These are phyloP conservation scores for Homarus americanus DNA, from an alignment of 1,140 invertebrate species.

Conservation along the genomic window DNA sequence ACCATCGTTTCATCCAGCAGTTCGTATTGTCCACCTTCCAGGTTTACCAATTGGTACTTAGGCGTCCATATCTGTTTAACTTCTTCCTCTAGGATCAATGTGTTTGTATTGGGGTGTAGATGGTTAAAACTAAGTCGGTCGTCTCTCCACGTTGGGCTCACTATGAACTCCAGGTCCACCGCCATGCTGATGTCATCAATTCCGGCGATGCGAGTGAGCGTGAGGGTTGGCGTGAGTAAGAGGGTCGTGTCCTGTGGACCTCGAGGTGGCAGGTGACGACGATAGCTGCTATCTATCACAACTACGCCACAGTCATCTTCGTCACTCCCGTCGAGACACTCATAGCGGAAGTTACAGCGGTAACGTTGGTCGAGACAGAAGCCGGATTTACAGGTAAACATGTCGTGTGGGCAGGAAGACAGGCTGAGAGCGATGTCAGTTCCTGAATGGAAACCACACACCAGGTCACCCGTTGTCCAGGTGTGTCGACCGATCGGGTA, in stretches of 20 bases:
- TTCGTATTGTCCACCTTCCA: conserved; percentile 33
- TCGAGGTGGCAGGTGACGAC: conserved; percentile 22
- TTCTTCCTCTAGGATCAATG: conserved; percentile 28
- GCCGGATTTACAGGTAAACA: conserved; percentile 41
- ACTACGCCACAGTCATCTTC: conserved; percentile 41
- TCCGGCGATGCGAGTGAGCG: conserved; percentile 8
- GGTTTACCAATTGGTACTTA: conserved; percentile 20
- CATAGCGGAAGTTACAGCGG: conserved; percentile 36
- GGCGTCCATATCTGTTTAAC: conserved; percentile 15
- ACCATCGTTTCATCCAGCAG: conserved; percentile 17
- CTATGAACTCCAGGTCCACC: conserved; percentile 23
- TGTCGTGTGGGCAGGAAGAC: conserved; percentile 5
- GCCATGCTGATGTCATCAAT: conserved; percentile 37
- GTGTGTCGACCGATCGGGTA: conserved; percentile 31
- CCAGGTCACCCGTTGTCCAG: not conserved
- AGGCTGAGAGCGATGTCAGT: conserved; percentile 26
- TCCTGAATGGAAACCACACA: not conserved
- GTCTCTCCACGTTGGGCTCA: conserved; percentile 21
- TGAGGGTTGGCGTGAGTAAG: not conserved
- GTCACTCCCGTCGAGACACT: conserved; percentile 37
- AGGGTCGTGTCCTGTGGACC: conserved; percentile 1
- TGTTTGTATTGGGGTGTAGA: not conserved
- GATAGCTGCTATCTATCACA: not conserved
- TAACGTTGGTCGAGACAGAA: conserved; percentile 18
- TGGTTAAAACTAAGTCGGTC: conserved; percentile 17